These are phyloP conservation scores for Triplophysa bombifrons DNA, from an alignment of 2,797 vertebrate genomes.

Conservation along the genomic window DNA sequence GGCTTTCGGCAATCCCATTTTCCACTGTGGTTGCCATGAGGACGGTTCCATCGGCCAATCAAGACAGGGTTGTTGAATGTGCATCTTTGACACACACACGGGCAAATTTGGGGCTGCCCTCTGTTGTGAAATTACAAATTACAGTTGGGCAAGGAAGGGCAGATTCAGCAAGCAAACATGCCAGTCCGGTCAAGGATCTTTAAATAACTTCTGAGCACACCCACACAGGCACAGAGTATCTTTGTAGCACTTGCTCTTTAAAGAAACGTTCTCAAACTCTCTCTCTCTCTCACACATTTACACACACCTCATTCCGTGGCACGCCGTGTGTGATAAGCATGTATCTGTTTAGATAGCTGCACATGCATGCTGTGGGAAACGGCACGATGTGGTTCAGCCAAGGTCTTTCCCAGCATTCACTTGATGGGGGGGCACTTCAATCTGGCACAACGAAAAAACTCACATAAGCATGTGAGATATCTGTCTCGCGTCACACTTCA, in stretches of 20 bases:
- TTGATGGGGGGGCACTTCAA: conserved; percentile 33
- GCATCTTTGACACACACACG: conserved; percentile 53
- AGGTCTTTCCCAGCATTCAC: conserved; percentile 40
- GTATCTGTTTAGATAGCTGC: conserved; percentile 56
- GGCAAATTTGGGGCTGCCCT: conserved; percentile 49
- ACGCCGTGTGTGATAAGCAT: conserved; percentile 55
- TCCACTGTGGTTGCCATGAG: conserved; percentile 66
- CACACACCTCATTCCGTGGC: conserved; percentile 43
- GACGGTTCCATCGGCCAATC: conserved; percentile 61
- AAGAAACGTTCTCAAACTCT: conserved; percentile 23
- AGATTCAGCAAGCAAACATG: conserved; percentile 56
- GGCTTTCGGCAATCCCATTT: conserved; percentile 62
- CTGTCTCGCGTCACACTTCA: conserved; percentile 20
- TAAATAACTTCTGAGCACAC: conserved; percentile 63
- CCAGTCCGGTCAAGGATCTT: conserved; percentile 65
- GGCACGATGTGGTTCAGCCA: conserved; percentile 27
- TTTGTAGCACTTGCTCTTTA: conserved; percentile 29
- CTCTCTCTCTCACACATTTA: conserved; percentile 45
- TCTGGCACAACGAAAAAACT: conserved; percentile 33
- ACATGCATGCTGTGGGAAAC: conserved; percentile 40
- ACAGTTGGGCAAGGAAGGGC: conserved; percentile 56
- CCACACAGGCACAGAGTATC: conserved; percentile 45
- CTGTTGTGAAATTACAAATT: conserved; percentile 60
- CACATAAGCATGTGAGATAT: conserved; percentile 16
- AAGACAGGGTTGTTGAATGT: conserved; percentile 53